These are phyloP conservation scores for Tetragonisca angustula DNA, from an alignment of 2,888 invertebrate species.

Conservation along the genomic window DNA sequence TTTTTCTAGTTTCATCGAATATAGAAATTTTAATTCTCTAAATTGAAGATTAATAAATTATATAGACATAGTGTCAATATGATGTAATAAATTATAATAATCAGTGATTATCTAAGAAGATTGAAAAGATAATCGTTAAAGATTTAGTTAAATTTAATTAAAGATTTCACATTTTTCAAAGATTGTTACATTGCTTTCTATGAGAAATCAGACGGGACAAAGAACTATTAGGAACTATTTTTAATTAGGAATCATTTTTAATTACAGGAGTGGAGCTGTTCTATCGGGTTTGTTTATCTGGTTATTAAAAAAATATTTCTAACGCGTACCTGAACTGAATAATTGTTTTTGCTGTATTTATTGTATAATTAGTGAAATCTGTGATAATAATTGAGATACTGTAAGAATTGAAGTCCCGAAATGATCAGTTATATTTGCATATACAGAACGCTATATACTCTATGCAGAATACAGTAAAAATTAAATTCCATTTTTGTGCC, in stretches of 20 bases:
- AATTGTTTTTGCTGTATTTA: too few relatives aligned
- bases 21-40: too few relatives aligned
- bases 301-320: conserved; percentile 62
- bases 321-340: not conserved
- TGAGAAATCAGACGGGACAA: not conserved
- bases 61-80: too few relatives aligned
- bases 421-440: not conserved
- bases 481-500: not conserved
- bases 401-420: not conserved
- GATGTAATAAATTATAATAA: too few relatives aligned
- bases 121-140: too few relatives aligned
- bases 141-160: too few relatives aligned
- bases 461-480: too few relatives aligned
- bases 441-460: not conserved
- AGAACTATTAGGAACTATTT: conserved; percentile 4
- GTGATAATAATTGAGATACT: too few relatives aligned
- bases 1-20: too few relatives aligned
- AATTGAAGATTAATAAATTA: too few relatives aligned
- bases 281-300: conserved; percentile 73
- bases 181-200: not conserved
- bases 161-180: not conserved
- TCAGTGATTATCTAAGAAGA: too few relatives aligned
- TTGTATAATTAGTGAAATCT: too few relatives aligned
- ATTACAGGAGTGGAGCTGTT: conserved; percentile 74
- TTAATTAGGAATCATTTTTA: conserved; percentile 56